These are phyloP conservation scores for Heterodera schachtii DNA, from an alignment of 1,140 invertebrate species.

Conservation along the genomic window DNA sequence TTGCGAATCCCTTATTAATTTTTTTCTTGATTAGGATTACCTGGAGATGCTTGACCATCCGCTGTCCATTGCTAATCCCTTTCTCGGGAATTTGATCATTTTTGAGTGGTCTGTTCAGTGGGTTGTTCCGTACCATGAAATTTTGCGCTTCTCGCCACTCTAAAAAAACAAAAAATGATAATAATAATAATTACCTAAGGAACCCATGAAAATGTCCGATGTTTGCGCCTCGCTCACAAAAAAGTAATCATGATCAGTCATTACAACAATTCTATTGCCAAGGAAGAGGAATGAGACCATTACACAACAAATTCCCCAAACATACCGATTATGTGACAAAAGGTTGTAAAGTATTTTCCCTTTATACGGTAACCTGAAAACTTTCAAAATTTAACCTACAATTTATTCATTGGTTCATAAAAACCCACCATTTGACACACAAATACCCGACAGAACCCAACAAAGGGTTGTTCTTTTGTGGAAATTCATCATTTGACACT, in stretches of 20 bases:
- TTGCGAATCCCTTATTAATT: too few species aligned
- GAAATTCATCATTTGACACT: constrained; percentile 30
- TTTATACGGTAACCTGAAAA: constrained; percentile 36
- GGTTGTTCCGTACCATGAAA: constrained; percentile 24
- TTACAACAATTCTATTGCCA: constrained; percentile 16
- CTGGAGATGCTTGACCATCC: constrained; percentile 20
- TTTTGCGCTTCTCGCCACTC: constrained; percentile 40
- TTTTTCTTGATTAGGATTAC: background rate
- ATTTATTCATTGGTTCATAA: background rate
- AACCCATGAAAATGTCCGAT: constrained; percentile 38
- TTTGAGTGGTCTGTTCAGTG: constrained; percentile 2
- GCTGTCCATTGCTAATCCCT: constrained; percentile 34
- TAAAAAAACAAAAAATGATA: constrained; percentile 32
- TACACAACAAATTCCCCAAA: background rate
- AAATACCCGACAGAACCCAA: constrained; percentile 29
- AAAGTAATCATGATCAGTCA: constrained; percentile 42
- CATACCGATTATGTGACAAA: constrained; percentile 31
- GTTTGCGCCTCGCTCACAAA: constrained; percentile 38
- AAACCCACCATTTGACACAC: constrained; percentile 30
- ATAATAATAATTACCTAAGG: background rate
- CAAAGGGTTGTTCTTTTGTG: constrained; percentile 24
- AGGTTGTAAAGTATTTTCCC: constrained; percentile 34
- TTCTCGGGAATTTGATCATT: constrained; percentile 33
- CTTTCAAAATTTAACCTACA: background rate
- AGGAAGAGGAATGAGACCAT: background rate